A percentile compares a stretch with the other conserved stretches of the same genome.
Conservation (phyloP, 2,888 invertebrate species). For the Ditula angustiorana region DNA sequence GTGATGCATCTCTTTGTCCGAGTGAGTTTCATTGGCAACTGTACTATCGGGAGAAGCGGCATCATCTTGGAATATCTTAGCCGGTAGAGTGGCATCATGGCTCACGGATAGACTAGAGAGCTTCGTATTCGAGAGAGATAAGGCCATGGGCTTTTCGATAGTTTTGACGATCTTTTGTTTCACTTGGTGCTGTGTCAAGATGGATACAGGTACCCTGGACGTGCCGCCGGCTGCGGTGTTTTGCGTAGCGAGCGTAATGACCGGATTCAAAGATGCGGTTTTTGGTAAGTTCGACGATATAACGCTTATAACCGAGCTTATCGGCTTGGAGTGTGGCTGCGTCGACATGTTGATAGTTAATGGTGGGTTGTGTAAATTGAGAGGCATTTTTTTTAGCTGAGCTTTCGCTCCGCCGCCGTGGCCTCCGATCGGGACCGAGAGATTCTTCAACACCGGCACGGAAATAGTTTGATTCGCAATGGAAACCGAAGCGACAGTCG, state of each 20-base stretch:
- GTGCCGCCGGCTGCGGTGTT: conserved; percentile 58
- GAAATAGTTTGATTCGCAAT: conserved; percentile 83
- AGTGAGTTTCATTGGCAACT: conserved; percentile 60
- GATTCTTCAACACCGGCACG: conserved; percentile 77
- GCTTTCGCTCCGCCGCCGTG: conserved; percentile 58
- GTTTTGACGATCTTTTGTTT: conserved; percentile 83
- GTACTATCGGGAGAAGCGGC: conserved; percentile 86
- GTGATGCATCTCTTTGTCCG: conserved; percentile 58
- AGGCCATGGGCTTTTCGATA: conserved; percentile 80
- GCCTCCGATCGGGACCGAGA: conserved; percentile 70
- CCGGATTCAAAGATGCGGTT: conserved; percentile 68
- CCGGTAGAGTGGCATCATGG: conserved; percentile 86
- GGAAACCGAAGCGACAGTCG: conserved; percentile 84
- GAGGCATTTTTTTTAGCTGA: conserved; percentile 71
- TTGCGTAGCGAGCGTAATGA: conserved; percentile 72
- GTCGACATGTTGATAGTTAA: conserved; percentile 70
- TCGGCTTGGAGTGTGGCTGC: conserved; percentile 69
- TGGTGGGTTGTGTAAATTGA: conserved; percentile 70
- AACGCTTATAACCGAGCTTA: conserved; percentile 79
- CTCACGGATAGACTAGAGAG: conserved; percentile 84
- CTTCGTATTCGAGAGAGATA: conserved; percentile 81
- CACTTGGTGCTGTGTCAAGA: conserved; percentile 78
- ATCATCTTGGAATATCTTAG: conserved; percentile 89
- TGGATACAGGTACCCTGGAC: conserved; percentile 74
- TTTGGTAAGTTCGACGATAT: conserved; percentile 78